These are phyloP conservation scores for Trachemys scripta DNA, from an alignment of 2,113 vertebrate genomes.

Conservation along the genomic window DNA sequence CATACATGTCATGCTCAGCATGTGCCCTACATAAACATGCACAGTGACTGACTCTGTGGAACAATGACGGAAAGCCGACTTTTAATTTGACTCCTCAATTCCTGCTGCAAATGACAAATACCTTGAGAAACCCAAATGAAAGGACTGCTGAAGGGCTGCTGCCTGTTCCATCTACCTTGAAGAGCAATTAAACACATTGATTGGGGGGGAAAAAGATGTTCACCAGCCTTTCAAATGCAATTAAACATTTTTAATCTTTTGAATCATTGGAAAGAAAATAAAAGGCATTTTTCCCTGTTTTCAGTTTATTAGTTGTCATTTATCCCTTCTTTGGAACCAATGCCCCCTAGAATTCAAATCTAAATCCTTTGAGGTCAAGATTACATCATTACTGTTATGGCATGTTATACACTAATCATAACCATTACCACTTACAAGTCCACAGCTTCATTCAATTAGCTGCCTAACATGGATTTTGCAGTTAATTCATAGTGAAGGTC, in stretches of 20 bases:
- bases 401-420: constrained; percentile 77
- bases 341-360: constrained; percentile 44
- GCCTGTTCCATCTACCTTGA: constrained; percentile 68
- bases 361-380: constrained; percentile 47
- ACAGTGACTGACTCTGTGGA: constrained; percentile 37
- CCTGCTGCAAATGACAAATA: constrained; percentile 71
- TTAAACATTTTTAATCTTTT: constrained; percentile 62
- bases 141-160: constrained; percentile 42
- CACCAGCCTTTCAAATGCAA: constrained; percentile 63
- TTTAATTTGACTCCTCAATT: constrained; percentile 62
- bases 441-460: constrained; percentile 78
- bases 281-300: constrained; percentile 32
- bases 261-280: constrained; percentile 29
- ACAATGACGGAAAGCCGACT: constrained; percentile 43
- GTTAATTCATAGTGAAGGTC: constrained; percentile 77
- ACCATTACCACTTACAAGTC: constrained; percentile 76
- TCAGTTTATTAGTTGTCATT: constrained; percentile 53
- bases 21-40: constrained; percentile 60
- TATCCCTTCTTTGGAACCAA: constrained; percentile 52
- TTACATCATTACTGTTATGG: constrained; percentile 69
- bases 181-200: constrained; percentile 45
- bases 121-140: constrained; percentile 48
- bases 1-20: constrained; percentile 69
- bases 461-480: constrained; percentile 73
- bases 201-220: constrained; percentile 6